A percentile compares a stretch with the other conserved stretches of the same genome.
phyloP scores from a whole-genome alignment of 2,888 invertebrate genomes.

The Axea sp. region DNA sequence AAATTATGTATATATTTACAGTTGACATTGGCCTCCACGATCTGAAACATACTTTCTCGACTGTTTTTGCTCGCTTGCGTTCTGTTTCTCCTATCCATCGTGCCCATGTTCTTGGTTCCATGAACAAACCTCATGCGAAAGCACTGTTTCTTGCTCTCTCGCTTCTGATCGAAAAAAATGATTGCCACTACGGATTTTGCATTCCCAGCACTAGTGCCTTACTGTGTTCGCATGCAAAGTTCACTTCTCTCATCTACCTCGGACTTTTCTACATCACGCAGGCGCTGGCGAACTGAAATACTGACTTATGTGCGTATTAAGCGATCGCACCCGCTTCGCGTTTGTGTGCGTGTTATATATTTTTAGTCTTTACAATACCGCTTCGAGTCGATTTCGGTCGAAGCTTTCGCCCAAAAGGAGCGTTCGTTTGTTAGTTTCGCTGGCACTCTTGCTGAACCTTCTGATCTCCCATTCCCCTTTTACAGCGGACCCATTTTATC shows the following conservation, averaged over 20 bases:
- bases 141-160: slow-evolving; percentile 14
- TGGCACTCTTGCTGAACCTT: slow-evolving; percentile 11
- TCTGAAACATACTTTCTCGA: slow-evolving; percentile 72
- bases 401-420: slow-evolving; percentile 47
- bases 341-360: slow-evolving; percentile 52
- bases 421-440: slow-evolving; percentile 11
- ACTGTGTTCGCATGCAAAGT: slow-evolving; percentile 40
- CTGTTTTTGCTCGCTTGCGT: slow-evolving; percentile 70
- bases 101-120: slow-evolving; percentile 67
- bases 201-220: slow-evolving; percentile 26
- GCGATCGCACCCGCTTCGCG: slow-evolving; percentile 48
- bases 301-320: slow-evolving; percentile 59
- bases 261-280: slow-evolving; percentile 59
- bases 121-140: slow-evolving; percentile 34
- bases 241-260: slow-evolving; percentile 43
- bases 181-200: slow-evolving; percentile 25
- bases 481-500: too few species aligned
- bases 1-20: slow-evolving; percentile 52
- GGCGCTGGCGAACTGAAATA: slow-evolving; percentile 59
- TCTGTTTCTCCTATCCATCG: slow-evolving; percentile 75
- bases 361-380: slow-evolving; percentile 62
- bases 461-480: not conserved
- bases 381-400: slow-evolving; percentile 43
- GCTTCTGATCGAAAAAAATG: slow-evolving; percentile 22
- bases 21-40: slow-evolving; percentile 37